Base-by-base conservation (phyloP, 2,797 vertebrate species). In the Danio kyathit region DNA sequence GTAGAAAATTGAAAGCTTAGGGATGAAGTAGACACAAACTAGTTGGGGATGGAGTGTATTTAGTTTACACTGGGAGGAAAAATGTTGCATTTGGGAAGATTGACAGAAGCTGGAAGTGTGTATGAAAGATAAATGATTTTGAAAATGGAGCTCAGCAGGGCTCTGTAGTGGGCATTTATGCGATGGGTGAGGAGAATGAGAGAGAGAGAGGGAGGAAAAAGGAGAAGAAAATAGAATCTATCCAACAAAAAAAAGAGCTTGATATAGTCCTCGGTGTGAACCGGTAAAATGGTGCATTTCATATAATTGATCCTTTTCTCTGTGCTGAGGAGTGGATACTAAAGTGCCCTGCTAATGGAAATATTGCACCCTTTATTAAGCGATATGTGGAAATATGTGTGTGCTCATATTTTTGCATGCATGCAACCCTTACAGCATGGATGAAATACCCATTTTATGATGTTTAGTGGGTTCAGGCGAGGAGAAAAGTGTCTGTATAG, bases 51-150 rank as follows among this genome's bases (percentile, higher is more conserved):
- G 89, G 87, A 74, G 85, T 90, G 81, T 86, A 88, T 88, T 63
- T 90, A 92, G 89, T 93, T 92, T 93, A 91, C 89, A 90, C 88
- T 91, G 87, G 82, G 78, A 89, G 88, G 88, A 85, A 91, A 92
- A 91, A 92, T 86, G 89, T 91, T 91, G 90, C 89, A 92, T 92
- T 92, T 88, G 85, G 89, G 90, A 91, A 89, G 86, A 86, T 82
- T 86, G 89, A 90, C 89, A 89, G 85, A 87, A 89, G 88, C 90
- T 91, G 82, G 66, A 87, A 87, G 90, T 92, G 91, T 91, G 90
- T 90, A 87, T 89, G 88, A 90, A 91, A 90, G 91, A 93, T 92
- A 92, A 92, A 92, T 90, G 84, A 86, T 90, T 89, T 91, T 90
- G 88, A 86, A 90, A 92, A 91, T 89, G 63, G 57, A 54, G 44